Base-by-base conservation (phyloP, 2,888 invertebrate genomes). In the Amphipoea lucens region DNA sequence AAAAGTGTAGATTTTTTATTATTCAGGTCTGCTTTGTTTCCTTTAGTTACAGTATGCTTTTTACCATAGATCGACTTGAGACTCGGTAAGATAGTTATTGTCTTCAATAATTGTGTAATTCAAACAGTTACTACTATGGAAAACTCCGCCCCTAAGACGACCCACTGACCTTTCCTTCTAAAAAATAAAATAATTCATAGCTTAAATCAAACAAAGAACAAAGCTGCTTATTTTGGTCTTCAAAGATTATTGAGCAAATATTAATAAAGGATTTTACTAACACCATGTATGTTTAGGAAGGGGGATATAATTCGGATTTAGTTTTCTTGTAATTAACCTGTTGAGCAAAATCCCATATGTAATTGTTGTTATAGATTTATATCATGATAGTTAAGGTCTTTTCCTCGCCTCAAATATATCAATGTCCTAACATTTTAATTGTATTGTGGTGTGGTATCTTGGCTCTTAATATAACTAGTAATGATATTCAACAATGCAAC, bases 211-310 rank as follows among this genome's bases (percentile, higher is more conserved):
- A 29, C 23, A 7, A 23, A 29, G 20, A n/a, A 45, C 42, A 29
- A 36, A 54, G 36, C 45, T 23, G 42, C 54, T 54, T n/a, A 20
- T 51, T 68, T n/a, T 63, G 23, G 4, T n/a, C 17, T 45, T 66
- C 1, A 20, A 45, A 65, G 20, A 36, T 17, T 76, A 7, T 65
- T 81, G 9, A 66, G 11, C 4, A 66, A 57, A 60, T 29, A 29
- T 12, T 48, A 65, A n/a, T 20, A 57, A 45, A 77, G 6, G 20
- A n/a, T 62, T 45, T 62, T 51, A 80, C 82, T 80, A 80, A 82
- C 45, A 79, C 14, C 2, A 20, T 54, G 4, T 42, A 17, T 73
- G 40, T 81, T 14, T 42, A 36, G 20, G 11, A 11, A 36, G 48
- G 9, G 11, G 6, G 7, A 57, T 9, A 40, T 40, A 4, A 48